These are phyloP conservation scores for Athalia cordata DNA, from an alignment of 2,888 invertebrate genomes.

Conservation along the genomic window DNA sequence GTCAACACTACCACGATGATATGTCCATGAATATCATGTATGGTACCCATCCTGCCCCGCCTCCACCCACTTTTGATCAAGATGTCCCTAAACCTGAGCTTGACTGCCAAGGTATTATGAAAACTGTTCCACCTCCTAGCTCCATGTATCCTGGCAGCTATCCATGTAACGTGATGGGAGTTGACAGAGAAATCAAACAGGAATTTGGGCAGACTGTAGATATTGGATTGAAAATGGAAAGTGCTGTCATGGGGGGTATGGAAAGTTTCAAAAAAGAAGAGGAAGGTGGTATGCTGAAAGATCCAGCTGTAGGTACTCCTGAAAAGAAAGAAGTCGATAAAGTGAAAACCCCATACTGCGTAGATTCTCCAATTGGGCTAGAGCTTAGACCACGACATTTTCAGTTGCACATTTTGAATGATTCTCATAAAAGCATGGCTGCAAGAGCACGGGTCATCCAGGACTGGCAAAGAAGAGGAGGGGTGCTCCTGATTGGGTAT, in stretches of 20 bases:
- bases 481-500: conserved; percentile 97
- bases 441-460: conserved; percentile 91
- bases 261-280: conserved; percentile 55
- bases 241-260: not conserved
- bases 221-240: conserved; percentile 61
- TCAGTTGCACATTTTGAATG: conserved; percentile 92
- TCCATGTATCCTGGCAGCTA: conserved; percentile 56
- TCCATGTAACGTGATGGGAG: conserved; percentile 48
- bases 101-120: conserved; percentile 57
- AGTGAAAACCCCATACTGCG: conserved; percentile 65
- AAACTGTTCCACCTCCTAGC: conserved; percentile 50
- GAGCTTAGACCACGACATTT: conserved; percentile 84
- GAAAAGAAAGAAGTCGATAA: conserved; percentile 63
- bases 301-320: conserved; percentile 52
- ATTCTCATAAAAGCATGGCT: conserved; percentile 92
- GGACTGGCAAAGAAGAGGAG: conserved; percentile 92
- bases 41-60: conserved; percentile 48
- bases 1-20: conserved; percentile 56
- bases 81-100: conserved; percentile 61
- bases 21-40: conserved; percentile 62
- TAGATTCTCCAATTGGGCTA: conserved; percentile 66
- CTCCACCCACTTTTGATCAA: conserved; percentile 53
- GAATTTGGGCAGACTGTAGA: conserved; percentile 57
- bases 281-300: conserved; percentile 57
- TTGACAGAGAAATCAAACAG: conserved; percentile 60